These are phyloP conservation scores for Meleagris gallopavo DNA, from an alignment of 2,113 vertebrate species.

Conservation along the genomic window DNA sequence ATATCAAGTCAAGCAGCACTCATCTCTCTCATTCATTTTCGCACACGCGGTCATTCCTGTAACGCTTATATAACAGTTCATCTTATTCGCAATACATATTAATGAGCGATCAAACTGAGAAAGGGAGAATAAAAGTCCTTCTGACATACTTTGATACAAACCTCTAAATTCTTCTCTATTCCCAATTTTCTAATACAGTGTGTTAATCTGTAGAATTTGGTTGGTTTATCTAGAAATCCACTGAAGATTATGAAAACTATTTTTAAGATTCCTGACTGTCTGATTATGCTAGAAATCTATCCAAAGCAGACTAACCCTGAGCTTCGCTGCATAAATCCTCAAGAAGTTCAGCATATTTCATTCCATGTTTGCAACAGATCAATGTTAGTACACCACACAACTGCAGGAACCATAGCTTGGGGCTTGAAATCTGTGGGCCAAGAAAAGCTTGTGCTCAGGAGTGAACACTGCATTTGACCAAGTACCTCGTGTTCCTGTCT, in stretches of 20 bases:
- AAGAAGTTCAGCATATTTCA: neutral
- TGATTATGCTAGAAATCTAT: neutral
- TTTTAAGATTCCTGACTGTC: neutral
- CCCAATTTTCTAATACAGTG: neutral
- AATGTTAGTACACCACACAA: neutral
- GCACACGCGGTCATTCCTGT: neutral
- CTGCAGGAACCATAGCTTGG: neutral
- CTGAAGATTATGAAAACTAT: neutral
- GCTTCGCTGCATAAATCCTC: neutral
- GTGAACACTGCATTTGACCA: neutral
- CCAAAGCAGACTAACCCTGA: neutral
- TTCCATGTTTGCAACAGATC: neutral
- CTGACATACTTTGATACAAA: constrained; percentile 51
- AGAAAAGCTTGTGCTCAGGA: neutral
- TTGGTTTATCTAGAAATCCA: neutral
- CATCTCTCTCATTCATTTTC: constrained; percentile 28
- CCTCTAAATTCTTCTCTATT: constrained; percentile 21
- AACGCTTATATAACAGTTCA: neutral
- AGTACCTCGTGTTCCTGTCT: neutral
- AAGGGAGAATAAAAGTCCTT: constrained; percentile 17
- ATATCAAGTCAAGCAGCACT: constrained; percentile 7
- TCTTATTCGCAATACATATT: constrained; percentile 39
- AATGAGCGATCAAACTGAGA: constrained; percentile 29
- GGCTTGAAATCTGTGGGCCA: neutral
- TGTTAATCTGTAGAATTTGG: neutral